Evolutionary conservation across 2,888 invertebrate genomes (phyloP).

Genomic region (Amphipoea oculea): DNA sequence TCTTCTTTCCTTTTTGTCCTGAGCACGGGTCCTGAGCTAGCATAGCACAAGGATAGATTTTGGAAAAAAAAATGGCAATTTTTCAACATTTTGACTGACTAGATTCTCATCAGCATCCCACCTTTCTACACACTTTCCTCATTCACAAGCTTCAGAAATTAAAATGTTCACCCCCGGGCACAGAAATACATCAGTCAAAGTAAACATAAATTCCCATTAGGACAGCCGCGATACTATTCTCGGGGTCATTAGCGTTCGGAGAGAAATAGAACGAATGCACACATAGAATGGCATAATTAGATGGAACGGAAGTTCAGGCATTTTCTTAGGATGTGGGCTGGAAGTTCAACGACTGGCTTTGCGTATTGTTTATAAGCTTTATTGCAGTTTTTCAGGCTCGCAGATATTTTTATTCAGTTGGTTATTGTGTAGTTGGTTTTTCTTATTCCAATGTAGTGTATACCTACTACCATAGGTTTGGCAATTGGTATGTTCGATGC

Average conservation of each 20-base stretch:
- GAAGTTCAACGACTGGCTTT: conserved; percentile 28
- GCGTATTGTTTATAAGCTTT: not conserved
- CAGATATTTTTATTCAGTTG: not conserved
- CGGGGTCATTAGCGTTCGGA: conserved; percentile 76
- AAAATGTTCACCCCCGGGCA: conserved; percentile 23
- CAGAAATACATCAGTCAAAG: conserved; percentile 62
- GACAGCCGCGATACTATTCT: conserved; percentile 73
- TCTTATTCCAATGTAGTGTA: not conserved
- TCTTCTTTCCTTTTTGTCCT: not conserved
- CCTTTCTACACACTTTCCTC: not conserved
- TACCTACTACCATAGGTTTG: not conserved
- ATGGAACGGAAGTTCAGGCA: conserved; percentile 61
- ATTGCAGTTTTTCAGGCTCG: not conserved
- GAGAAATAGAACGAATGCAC: conserved; percentile 66
- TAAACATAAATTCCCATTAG: conserved; percentile 65
- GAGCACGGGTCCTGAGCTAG: not conserved
- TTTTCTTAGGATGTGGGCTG: conserved; percentile 30
- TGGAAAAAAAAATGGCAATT: not conserved
- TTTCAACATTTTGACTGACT: not conserved
- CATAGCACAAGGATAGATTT: not conserved
- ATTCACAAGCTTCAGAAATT: conserved; percentile 8
- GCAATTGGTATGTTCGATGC: not conserved
- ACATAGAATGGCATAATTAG: conserved; percentile 52
- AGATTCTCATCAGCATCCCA: too few species aligned
- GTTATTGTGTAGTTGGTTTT: not conserved